These are phyloP conservation scores for Ophthalmolycus amberensis DNA, from an alignment of 2,113 vertebrate genomes.

Conservation along the genomic window DNA sequence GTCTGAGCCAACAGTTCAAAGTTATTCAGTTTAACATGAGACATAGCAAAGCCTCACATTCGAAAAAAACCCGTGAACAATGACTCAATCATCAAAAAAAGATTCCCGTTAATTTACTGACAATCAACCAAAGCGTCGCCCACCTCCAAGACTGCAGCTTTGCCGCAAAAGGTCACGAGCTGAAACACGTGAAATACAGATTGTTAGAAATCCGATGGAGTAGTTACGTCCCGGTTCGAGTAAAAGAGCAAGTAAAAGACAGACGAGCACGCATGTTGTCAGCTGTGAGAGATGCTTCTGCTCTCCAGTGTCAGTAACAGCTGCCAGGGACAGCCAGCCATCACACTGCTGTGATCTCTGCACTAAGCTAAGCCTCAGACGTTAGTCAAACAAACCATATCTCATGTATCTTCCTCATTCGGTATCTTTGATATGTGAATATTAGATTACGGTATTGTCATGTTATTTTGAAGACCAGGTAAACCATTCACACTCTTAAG, in stretches of 20 bases:
- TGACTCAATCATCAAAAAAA: neutral
- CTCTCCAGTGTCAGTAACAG: constrained; percentile 56
- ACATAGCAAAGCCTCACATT: neutral
- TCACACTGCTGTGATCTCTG: constrained; percentile 44
- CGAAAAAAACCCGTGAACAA: neutral
- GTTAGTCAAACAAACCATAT: neutral
- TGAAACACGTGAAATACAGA: neutral
- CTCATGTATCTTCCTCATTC: neutral
- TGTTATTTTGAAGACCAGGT: constrained; percentile 9
- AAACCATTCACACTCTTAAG: constrained; percentile 7
- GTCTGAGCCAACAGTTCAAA: neutral
- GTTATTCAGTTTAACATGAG: neutral
- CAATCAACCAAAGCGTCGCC: neutral
- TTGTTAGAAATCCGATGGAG: constrained; percentile 10
- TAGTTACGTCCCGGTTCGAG: constrained; percentile 14
- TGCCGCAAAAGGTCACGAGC: neutral
- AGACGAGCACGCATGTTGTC: constrained; percentile 28
- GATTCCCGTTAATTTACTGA: neutral
- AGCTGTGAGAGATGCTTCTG: constrained; percentile 49
- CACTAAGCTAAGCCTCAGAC: constrained; percentile 2
- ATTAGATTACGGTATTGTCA: neutral
- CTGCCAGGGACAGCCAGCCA: constrained; percentile 45
- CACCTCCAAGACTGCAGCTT: neutral
- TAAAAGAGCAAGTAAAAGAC: constrained; percentile 2
- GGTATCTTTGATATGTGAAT: neutral